Evolutionary conservation across 92 coral and sea anemone genomes (phyloP), one percentile per base, ranked within the genome.

Genomic region (Pocillopora meandrina): DNA sequence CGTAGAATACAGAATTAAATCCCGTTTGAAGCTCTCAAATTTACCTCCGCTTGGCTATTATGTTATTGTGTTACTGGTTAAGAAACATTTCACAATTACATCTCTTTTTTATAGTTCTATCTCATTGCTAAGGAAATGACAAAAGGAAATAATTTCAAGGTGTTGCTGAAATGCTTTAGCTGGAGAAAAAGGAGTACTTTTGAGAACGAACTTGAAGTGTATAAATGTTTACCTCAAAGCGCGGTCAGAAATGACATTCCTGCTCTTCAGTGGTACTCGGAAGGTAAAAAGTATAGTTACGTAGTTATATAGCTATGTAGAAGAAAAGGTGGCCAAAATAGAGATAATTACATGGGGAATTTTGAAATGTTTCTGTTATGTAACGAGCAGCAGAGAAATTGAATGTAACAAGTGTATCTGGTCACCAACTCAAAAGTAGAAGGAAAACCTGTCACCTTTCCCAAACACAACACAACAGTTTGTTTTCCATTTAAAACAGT

Each of bases 91-190:
- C 31, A 66, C 64, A n/a, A 31, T 10, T 56, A 2, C 20, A 23
- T 26, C 4, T 26, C 12, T 23, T 58, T 75, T 10, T 23, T 60
- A 34, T 67, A 76, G 80, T 60, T 76, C 58, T 76, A 60, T 60
- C 67, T 76, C 80, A 19, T 76, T 61, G 80, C 67, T 42, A n/a
- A 60, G 56, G 68, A 76, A 21, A 67, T 59, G 34, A 31, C 18
- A 17, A 60, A 61, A 60, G 18, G 67, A 10, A 26, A 6, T 23
- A 58, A 16, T 20, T 13, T 11, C 80, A 76, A 76, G 67, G 34
- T 35, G 68, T 61, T 76, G 34, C 42, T 76, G 68, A 76, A 76
- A 76, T 76, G 80, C 56, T 76, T 76, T 59, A 47, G 9, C 55
- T 56, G 67, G 61, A 61, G 56, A 58, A 76, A 76, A 56, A 76